Evolutionary conservation across 2,113 vertebrate species (phyloP), one percentile per base, ranked within the genome.

Genomic region (Penelope pileata): DNA sequence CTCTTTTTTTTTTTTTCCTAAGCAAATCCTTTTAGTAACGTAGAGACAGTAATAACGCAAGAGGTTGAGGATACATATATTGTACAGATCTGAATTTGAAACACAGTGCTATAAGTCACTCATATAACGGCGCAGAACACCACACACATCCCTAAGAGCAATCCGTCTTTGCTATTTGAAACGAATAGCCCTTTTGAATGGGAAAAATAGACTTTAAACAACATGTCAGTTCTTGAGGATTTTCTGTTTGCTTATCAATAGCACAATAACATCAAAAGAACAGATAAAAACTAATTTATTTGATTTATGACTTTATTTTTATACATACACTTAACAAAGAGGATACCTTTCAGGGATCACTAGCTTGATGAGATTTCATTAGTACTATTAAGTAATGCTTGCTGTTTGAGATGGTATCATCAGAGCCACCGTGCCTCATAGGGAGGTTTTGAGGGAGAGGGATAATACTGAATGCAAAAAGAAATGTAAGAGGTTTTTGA

Each of bases 311-410:
- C 62, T 66, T 62, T 21, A 32, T 30, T 54, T 62, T 60, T 96
- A 94, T 86, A 76, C n/a, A 72, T 16, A 29, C 15, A 23, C 29
- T 70, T 75, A 76, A 23, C n/a, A 86, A 84, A 85, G 32, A 78
- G 74, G 43, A 54, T 42, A 79, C 26, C 56, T 86, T 94, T 88
- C 63, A 95, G 60, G 54, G 16, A 83, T 94, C 42, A 74, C 48
- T 42, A 85, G 45, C 42, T 88, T 69, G 47, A 74, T 75, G n/a
- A 93, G 45, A 84, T 94, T 78, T 92, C 58, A 53, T 72, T 84
- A 79, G 16, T 42, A 18, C 32, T 74, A 59, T 74, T 91, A 88
- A 92, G 21, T 48, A 42, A 48, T 73, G 48, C 78, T 83, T 75
- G 18, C 27, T 89, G 24, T 63, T 85, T 79, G 68, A 87, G 74